These are phyloP conservation scores for Apamea sordens DNA, from an alignment of 2,888 invertebrate genomes.

Conservation along the genomic window DNA sequence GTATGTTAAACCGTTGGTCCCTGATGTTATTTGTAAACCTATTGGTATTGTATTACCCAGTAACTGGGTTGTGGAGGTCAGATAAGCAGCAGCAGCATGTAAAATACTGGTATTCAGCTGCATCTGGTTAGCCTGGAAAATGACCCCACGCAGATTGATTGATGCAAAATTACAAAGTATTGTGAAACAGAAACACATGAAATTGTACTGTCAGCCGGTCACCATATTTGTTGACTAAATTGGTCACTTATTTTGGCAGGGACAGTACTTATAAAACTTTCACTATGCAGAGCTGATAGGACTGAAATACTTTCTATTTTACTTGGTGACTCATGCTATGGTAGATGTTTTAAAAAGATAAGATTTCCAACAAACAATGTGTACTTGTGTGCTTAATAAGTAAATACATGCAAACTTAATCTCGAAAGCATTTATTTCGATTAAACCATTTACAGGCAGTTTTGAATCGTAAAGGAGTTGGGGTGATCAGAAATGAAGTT, in stretches of 20 bases:
- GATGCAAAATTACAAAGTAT: neutral
- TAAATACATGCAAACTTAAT: neutral
- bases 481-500: neutral
- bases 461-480: neutral
- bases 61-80: neutral
- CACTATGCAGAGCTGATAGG: conserved; percentile 15
- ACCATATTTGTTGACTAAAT: conserved; percentile 17
- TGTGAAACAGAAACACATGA: neutral
- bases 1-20: neutral
- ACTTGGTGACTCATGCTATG: conserved; percentile 16
- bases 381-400: neutral
- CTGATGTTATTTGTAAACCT: neutral
- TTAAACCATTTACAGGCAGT: neutral
- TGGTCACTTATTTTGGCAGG: conserved; percentile 14
- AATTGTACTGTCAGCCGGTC: neutral
- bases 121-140: neutral
- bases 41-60: neutral
- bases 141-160: neutral
- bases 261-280: conserved; percentile 22
- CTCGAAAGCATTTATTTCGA: neutral
- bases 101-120: neutral
- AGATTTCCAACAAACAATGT: neutral
- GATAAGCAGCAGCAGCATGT: neutral
- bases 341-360: neutral
- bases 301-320: conserved; percentile 48